Evolutionary conservation across 1,140 invertebrate genomes (phyloP), one percentile per base, ranked within the genome.

Genomic region (Drosophila fuyamai): DNA sequence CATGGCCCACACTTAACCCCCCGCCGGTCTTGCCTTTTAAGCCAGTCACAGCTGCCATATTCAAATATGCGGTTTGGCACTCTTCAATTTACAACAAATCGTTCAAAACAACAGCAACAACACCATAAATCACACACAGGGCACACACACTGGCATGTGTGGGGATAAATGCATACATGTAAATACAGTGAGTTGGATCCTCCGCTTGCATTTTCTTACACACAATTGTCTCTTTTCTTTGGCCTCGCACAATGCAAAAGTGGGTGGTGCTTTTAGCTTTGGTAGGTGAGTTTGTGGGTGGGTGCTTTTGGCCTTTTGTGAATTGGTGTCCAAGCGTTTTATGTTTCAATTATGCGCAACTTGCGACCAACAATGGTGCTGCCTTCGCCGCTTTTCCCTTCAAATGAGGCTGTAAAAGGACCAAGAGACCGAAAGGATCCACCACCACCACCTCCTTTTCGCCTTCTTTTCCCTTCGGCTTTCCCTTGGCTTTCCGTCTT

Each of bases 261-360:
- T 58, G 62, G 48, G 46, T 23, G 58, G 44, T 16, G 29, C 27
- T 23, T 32, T 32, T 32, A 8, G 29, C 29, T 32, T 32, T 13
- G 23, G 13, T 13, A 13, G 23, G 12, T 5, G 23, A 5, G 50
- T 18, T 8, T 16, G 32, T 18, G 63, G 56, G 18, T 67, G 61
- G 41, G 62, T 38, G 65, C 46, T 71, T 66, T 50, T 67, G 78
- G 84, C 80, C 84, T 84, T 88, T 88, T 88, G 84, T 88, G 84
- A 89, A 89, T 88, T 89, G 84, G 84, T 88, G 84, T 88, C 84
- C 84, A 88, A 88, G 84, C 84, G 84, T 88, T 88, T 88, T 88
- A 88, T 88, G 84, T 88, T 88, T 88, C 84, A 88, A 88, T 88
- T 88, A 88, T 88, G 84, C 84, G 84, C 84, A 88, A 88, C 83